Evolutionary conservation across 2,113 vertebrate species (phyloP), one percentile per base, ranked within the genome.

Genomic region (Neotoma lepida): DNA sequence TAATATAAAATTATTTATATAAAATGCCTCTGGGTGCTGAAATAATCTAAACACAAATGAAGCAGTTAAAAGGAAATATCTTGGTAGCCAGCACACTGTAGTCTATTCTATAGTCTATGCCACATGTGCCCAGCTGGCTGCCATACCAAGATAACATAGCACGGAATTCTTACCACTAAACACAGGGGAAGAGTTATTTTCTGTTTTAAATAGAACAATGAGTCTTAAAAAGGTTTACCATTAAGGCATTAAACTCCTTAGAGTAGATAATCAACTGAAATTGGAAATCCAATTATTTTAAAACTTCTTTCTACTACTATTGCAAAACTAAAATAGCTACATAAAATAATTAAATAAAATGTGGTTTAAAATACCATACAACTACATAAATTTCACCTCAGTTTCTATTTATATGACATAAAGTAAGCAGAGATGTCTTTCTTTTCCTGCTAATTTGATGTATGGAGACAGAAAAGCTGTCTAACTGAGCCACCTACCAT

Each of bases 141-240:
- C 78, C 70, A 96, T 44, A 68, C 15, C 78, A 86, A 95, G 73
- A 89, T 91, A 94, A 91, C 90, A n/a, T 90, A 51, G 68, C 64
- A 96, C 84, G 24, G 87, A 96, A 96, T 97, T 95, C 94, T 89
- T 97, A 93, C 88, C 92, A 96, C 94, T 97, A 85, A 96, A 90
- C 86, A 95, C n/a, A 49, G 39, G 70, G 13, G 33, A 46, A 86
- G 81, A 96, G 89, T 96, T 89, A 89, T 96, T 95, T 97, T 97
- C 97, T 78, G 91, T 96, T 97, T 94, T 88, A 68, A 22, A 22
- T 18, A 96, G 93, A 87, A 96, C 94, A 96, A 39, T 78, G 76
- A 76, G 33, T 74, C 81, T 96, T 94, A 77, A 94, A 28, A 30
- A 76, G 92, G 28, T 89, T 97, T 96, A 20, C 63, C 73, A 90